Evolutionary conservation across 2,888 invertebrate genomes (phyloP).

Genomic region (Chymomyza caudatula): DNA sequence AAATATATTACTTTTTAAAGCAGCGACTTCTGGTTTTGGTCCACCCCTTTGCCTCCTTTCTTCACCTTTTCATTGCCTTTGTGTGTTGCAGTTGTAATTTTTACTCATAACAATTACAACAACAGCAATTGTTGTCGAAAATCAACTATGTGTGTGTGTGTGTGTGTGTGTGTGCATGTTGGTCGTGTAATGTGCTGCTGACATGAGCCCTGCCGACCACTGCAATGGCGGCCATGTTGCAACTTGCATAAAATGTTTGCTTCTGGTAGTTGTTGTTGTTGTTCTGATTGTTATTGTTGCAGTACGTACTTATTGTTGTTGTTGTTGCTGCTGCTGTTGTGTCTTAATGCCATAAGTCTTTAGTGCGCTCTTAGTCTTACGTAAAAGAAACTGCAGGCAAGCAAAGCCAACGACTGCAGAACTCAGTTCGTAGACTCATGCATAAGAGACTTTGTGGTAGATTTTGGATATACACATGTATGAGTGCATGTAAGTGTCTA

Average conservation of each 20-base stretch:
- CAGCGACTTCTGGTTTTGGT: slow-evolving; percentile 3
- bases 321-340: slow-evolving; percentile 30
- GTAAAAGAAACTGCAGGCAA: slow-evolving; percentile 25
- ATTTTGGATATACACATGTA: background rate
- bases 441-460: background rate
- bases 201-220: slow-evolving; percentile 54
- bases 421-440: background rate
- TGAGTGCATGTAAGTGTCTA: slow-evolving; percentile 14
- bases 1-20: slow-evolving; percentile 67
- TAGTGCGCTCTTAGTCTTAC: slow-evolving; percentile 38
- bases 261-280: slow-evolving; percentile 6
- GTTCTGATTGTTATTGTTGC: slow-evolving; percentile 9
- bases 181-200: slow-evolving; percentile 60
- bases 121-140: slow-evolving; percentile 53
- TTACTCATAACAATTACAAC: slow-evolving; percentile 68
- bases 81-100: slow-evolving; percentile 47
- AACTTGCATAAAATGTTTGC: background rate
- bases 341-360: slow-evolving; percentile 65
- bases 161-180: background rate
- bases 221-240: slow-evolving; percentile 8
- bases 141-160: slow-evolving; percentile 40
- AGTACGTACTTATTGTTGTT: background rate
- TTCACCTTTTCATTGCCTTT: background rate
- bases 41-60: background rate
- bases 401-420: background rate